A percentile compares a stretch with the other conserved stretches of the same genome.
phyloP scores from a whole-genome alignment of 1,140 invertebrate species.

The Yoshiicerus persimilis region DNA sequence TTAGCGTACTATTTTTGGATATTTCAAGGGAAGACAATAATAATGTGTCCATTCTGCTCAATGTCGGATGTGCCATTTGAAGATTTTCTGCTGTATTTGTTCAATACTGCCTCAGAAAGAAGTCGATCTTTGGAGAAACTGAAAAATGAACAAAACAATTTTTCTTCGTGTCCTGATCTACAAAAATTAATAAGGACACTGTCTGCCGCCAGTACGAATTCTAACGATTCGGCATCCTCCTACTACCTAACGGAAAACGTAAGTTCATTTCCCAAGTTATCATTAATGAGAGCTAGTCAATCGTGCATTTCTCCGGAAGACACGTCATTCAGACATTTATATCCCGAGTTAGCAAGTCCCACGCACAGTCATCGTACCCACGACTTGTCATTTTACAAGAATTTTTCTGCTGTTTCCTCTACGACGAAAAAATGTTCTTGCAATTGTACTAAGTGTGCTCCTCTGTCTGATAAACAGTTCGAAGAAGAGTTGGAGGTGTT shows the following conservation, averaged over 20 bases:
- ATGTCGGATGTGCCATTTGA: constrained; percentile 7
- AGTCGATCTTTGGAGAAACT: neutral
- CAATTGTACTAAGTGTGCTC: neutral
- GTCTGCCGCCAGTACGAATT: neutral
- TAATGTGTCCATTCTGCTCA: neutral
- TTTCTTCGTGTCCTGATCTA: neutral
- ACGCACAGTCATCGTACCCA: neutral
- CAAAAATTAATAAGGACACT: neutral
- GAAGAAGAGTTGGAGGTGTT: neutral
- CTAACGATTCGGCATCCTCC: neutral
- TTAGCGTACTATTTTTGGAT: too few relatives aligned
- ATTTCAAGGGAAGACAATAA: neutral
- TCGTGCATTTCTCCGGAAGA: neutral
- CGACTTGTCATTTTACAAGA: neutral
- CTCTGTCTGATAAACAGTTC: neutral
- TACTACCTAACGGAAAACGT: neutral
- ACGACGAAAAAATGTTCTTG: neutral
- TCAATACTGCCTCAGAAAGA: neutral
- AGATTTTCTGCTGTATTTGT: neutral
- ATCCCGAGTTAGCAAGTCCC: neutral
- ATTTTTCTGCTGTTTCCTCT: neutral
- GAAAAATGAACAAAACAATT: neutral
- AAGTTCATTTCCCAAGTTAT: neutral
- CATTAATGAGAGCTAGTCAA: neutral
- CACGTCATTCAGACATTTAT: neutral